Percentiles rank a stretch among this genome's conserved stretches.
These are phyloP conservation scores for Falco concolor DNA, from an alignment of 2,797 vertebrate species.

Conservation along the genomic window DNA sequence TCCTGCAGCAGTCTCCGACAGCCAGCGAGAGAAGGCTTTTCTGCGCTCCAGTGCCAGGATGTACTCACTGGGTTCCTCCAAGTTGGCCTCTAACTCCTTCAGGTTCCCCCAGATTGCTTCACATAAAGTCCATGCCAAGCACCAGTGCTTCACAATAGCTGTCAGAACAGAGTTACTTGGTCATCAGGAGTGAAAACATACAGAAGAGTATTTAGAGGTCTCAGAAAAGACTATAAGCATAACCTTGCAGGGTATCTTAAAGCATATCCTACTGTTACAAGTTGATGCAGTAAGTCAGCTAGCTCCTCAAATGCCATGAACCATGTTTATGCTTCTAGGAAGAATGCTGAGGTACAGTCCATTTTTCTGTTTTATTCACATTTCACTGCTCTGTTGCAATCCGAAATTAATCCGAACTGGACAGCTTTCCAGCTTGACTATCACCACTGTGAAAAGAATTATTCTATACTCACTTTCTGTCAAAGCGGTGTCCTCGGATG, in stretches of 20 bases:
- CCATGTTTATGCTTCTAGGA: not conserved
- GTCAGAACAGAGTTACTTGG: not conserved
- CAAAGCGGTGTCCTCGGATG: slow-evolving; percentile 45
- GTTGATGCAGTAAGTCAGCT: not conserved
- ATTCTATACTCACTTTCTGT: slow-evolving; percentile 73
- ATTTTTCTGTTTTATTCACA: not conserved
- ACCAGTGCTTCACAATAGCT: slow-evolving; percentile 83
- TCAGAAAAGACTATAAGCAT: accelerated
- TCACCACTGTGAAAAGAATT: not conserved
- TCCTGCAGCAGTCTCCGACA: slow-evolving; percentile 75
- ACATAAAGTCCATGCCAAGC: slow-evolving; percentile 88
- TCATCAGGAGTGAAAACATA: not conserved
- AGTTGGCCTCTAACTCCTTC: slow-evolving; percentile 64
- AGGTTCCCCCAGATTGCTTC: slow-evolving; percentile 88
- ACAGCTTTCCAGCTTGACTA: not conserved
- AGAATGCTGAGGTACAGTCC: not conserved
- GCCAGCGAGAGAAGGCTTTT: slow-evolving; percentile 85
- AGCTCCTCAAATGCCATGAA: not conserved
- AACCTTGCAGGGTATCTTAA: too few species aligned
- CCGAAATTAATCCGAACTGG: not conserved
- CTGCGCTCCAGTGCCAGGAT: slow-evolving; percentile 82
- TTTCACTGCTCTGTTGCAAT: not conserved
- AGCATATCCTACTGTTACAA: not conserved
- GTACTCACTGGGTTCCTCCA: slow-evolving; percentile 72
- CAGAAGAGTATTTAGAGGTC: not conserved